Conservation (phyloP, 2,113 vertebrate genomes). For the Campylorhamphus procurvoides region DNA sequence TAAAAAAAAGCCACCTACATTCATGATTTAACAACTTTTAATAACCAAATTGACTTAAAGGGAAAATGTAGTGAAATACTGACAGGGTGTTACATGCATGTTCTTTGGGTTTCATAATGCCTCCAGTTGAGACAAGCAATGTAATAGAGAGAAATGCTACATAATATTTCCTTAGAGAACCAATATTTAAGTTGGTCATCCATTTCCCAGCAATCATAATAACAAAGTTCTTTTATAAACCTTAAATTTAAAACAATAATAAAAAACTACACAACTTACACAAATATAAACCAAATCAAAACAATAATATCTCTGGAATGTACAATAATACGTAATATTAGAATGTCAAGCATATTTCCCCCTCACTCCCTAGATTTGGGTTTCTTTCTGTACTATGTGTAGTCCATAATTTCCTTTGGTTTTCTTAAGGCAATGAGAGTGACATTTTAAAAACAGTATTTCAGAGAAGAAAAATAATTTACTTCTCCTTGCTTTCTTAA, state of each 20-base stretch:
- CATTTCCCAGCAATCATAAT: neutral
- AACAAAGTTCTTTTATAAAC: neutral
- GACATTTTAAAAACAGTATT: neutral
- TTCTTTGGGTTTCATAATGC: neutral
- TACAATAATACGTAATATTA: neutral
- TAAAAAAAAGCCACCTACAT: neutral
- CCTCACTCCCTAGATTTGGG: neutral
- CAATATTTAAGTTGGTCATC: neutral
- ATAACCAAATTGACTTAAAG: neutral
- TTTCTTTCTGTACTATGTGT: neutral
- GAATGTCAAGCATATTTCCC: neutral
- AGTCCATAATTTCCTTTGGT: neutral
- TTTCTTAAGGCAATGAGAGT: neutral
- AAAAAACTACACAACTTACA: neutral
- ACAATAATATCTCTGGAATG: neutral
- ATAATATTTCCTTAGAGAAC: neutral
- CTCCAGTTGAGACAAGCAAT: neutral
- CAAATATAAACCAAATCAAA: neutral
- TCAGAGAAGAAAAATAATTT: neutral
- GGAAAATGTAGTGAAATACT: neutral
- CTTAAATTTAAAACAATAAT: neutral
- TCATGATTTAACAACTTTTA: neutral
- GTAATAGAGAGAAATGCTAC: neutral
- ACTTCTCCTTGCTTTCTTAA: neutral
- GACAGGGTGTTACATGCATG: neutral